Conservation (phyloP, 2,113 vertebrate species). For the Eidolon helvum region DNA sequence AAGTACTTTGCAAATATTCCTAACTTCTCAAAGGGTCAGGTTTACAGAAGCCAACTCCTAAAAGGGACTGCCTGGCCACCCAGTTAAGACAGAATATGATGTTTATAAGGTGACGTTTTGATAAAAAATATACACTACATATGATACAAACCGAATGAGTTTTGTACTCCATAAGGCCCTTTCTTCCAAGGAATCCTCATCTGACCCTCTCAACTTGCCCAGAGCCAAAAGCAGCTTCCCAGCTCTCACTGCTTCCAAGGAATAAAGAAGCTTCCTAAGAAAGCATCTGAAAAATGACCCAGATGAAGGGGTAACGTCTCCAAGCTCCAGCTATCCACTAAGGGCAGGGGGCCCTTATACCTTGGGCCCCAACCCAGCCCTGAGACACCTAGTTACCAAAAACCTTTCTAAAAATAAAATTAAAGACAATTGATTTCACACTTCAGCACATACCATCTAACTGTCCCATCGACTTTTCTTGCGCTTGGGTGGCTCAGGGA, state of each 20-base stretch:
- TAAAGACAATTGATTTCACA: slow-evolving; percentile 52
- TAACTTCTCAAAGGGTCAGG: not conserved
- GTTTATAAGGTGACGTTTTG: slow-evolving; percentile 69
- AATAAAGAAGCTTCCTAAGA: slow-evolving; percentile 72
- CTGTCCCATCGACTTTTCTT: slow-evolving; percentile 99
- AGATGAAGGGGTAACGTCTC: slow-evolving; percentile 61
- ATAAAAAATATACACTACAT: slow-evolving; percentile 75
- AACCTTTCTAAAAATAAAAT: slow-evolving; percentile 80
- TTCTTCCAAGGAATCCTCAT: not conserved
- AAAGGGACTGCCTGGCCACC: slow-evolving; percentile 41
- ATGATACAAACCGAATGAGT: slow-evolving; percentile 68
- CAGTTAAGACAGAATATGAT: slow-evolving; percentile 29
- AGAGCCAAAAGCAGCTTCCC: slow-evolving; percentile 45
- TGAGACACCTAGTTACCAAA: slow-evolving; percentile 77
- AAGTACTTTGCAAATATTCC: not conserved
- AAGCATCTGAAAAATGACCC: slow-evolving; percentile 72
- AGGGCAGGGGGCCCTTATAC: slow-evolving; percentile 28
- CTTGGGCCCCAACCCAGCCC: slow-evolving; percentile 71
- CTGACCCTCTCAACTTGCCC: slow-evolving; percentile 44
- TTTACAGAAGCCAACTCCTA: slow-evolving; percentile 50
- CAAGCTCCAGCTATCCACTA: slow-evolving; percentile 60
- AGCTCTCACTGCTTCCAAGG: slow-evolving; percentile 33
- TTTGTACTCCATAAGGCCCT: slow-evolving; percentile 46
- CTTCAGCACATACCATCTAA: slow-evolving; percentile 82
- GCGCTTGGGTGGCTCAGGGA: slow-evolving; percentile 95